phyloP scores from a whole-genome alignment of 2,888 invertebrate species.

The Diarsia dahlii region DNA sequence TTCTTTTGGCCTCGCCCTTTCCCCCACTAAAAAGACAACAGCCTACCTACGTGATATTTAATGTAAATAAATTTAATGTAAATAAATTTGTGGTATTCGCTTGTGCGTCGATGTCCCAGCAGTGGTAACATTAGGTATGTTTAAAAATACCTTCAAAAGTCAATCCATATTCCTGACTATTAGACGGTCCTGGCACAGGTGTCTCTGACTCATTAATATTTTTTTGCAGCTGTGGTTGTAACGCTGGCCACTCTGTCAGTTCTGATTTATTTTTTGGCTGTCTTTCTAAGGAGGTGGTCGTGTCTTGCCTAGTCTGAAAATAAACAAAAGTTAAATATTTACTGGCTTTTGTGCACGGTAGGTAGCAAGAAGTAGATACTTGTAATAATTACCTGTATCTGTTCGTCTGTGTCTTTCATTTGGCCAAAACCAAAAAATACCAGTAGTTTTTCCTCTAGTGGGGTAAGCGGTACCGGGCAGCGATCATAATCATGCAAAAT shows the following conservation, averaged over 20 bases:
- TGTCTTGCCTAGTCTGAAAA: conserved; percentile 16
- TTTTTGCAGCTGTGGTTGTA: background rate
- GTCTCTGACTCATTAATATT: background rate
- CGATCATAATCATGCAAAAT: conserved; percentile 8
- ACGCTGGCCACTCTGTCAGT: background rate
- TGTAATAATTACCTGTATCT: background rate
- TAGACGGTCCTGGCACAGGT: background rate
- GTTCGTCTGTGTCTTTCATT: background rate
- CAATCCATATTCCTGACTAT: background rate
- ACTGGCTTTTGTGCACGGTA: background rate
- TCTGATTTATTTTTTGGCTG: background rate
- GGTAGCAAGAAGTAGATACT: too few species aligned
- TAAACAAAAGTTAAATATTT: background rate
- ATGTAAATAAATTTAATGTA: too few species aligned
- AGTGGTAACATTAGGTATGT: too few species aligned
- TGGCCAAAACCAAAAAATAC: background rate
- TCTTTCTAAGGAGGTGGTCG: background rate
- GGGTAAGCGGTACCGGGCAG: background rate
- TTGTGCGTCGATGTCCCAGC: too few species aligned
- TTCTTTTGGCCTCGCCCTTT: too few species aligned
- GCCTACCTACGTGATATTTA: too few species aligned
- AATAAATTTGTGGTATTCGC: too few species aligned
- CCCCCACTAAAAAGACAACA: too few species aligned
- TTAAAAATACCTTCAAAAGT: conserved; percentile 9
- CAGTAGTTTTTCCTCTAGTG: background rate